Conservation (phyloP, 2,113 vertebrate species). For the Lepisosteus oculatus region DNA sequence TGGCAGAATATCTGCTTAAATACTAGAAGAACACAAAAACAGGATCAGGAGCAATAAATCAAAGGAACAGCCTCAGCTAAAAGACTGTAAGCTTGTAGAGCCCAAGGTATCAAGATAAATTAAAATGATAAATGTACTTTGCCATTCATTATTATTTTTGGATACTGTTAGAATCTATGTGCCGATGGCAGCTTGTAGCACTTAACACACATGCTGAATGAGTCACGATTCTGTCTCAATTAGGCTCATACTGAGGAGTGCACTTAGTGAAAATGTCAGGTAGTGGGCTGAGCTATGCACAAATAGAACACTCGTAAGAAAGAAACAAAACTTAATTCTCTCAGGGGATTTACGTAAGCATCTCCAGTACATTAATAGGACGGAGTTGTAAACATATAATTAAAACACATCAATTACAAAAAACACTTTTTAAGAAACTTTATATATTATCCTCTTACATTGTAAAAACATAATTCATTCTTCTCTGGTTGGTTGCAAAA, state of each 20-base stretch:
- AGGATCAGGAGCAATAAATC: not conserved
- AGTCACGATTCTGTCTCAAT: constrained; percentile 8
- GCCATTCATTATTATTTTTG: not conserved
- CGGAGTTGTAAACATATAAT: too few relatives aligned
- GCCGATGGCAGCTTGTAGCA: not conserved
- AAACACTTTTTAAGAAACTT: too few relatives aligned
- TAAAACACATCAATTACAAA: too few relatives aligned
- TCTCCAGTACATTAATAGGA: too few relatives aligned
- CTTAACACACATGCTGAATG: not conserved
- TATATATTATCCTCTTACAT: too few relatives aligned
- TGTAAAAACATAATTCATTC: too few relatives aligned
- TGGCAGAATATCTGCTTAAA: not conserved
- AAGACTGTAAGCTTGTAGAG: not conserved
- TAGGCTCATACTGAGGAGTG: not conserved
- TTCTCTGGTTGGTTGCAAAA: too few relatives aligned
- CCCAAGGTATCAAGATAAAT: not conserved
- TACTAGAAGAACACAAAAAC: not conserved
- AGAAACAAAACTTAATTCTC: too few relatives aligned
- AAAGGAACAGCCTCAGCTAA: not conserved
- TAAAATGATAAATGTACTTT: not conserved
- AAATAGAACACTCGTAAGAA: too few relatives aligned
- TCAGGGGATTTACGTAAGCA: too few relatives aligned
- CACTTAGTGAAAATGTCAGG: constrained; percentile 1
- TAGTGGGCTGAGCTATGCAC: constrained; percentile 2
- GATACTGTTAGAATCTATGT: not conserved